phyloP scores from a whole-genome alignment of 2,113 vertebrate species.

The Etia nguti region DNA sequence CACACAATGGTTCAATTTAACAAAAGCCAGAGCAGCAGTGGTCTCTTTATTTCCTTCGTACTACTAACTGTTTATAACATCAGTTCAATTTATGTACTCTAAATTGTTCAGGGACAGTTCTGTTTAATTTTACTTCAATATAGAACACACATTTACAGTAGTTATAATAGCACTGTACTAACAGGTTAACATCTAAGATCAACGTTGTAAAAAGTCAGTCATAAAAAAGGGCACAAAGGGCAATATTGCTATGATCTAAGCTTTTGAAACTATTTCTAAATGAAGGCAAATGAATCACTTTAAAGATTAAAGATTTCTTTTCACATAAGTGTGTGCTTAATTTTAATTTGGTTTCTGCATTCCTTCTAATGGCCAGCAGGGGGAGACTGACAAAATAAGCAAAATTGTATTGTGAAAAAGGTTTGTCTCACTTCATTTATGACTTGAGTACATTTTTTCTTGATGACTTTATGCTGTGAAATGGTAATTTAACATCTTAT shows the following conservation, averaged over 20 bases:
- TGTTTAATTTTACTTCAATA: neutral
- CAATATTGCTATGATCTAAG: neutral
- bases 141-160: neutral
- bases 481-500: neutral
- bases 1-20: constrained; percentile 14
- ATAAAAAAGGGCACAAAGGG: neutral
- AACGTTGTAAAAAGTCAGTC: neutral
- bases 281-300: neutral
- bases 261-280: neutral
- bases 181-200: neutral
- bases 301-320: neutral
- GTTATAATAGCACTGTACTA: neutral
- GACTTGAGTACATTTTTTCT: neutral
- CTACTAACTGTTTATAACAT: neutral
- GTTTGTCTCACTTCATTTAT: neutral
- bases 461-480: neutral
- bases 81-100: neutral
- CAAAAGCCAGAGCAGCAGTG: neutral
- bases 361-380: neutral
- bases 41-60: neutral
- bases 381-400: neutral
- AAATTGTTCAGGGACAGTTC: neutral
- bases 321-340: neutral
- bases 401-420: neutral
- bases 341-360: neutral